Conservation (phyloP, 2,888 invertebrate genomes). For the Latrodectus hesperus region DNA sequence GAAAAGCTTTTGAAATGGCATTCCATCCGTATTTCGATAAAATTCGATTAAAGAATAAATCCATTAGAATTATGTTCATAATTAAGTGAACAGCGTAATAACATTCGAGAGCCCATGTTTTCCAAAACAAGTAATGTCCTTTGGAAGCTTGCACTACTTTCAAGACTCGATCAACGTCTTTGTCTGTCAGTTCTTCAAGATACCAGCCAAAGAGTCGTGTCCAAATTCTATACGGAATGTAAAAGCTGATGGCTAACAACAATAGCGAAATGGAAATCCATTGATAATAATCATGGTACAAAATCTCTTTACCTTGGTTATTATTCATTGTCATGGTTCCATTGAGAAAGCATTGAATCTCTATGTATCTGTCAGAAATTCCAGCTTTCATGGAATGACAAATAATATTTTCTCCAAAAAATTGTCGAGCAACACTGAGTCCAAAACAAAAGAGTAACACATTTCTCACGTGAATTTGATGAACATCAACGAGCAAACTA, state of each 20-base stretch:
- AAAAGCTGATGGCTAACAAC: neutral
- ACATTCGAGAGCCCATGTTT: neutral
- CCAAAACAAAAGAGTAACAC: conserved; percentile 4
- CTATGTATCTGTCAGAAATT: neutral
- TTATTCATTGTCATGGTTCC: neutral
- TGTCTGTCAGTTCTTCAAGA: neutral
- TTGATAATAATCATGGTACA: conserved; percentile 21
- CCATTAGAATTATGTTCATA: neutral
- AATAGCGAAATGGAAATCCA: conserved; percentile 4
- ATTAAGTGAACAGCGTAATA: neutral
- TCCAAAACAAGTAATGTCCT: neutral
- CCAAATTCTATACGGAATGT: neutral
- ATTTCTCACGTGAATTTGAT: conserved; percentile 2
- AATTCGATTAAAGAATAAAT: neutral
- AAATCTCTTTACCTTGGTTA: neutral
- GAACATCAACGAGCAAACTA: neutral
- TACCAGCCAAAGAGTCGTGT: neutral
- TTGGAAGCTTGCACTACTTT: neutral
- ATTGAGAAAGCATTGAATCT: conserved; percentile 14
- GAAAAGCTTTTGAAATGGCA: neutral
- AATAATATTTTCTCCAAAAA: conserved; percentile 14
- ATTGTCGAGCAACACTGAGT: neutral
- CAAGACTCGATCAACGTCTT: neutral
- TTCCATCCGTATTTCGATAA: neutral
- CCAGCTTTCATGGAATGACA: neutral